Percentiles rank a stretch among this genome's conserved stretches.
Evolutionary conservation across 2,113 vertebrate species (phyloP).

Genomic region (Catharus fuscescens): DNA sequence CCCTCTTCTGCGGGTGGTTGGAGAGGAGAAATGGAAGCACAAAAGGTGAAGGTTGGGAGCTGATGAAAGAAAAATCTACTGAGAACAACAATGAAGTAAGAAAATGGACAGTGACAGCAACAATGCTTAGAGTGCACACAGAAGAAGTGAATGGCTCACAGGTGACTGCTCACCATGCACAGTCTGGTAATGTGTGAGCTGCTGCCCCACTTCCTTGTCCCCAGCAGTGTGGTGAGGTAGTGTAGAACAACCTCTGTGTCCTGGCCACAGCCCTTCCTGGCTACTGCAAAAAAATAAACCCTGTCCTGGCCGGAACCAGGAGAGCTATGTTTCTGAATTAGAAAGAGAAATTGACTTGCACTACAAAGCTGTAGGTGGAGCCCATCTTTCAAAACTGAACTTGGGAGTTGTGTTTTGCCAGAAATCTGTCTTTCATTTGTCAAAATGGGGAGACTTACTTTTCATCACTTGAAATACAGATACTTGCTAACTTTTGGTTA

Average conservation of each 20-base stretch:
- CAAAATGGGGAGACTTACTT: conserved; percentile 37
- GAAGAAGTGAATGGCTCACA: background rate
- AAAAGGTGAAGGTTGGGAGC: background rate
- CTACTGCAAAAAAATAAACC: background rate
- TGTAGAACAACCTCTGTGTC: background rate
- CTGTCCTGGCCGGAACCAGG: background rate
- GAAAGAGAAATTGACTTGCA: conserved; percentile 72
- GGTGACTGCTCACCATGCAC: background rate
- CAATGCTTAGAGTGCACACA: rapidly evolving
- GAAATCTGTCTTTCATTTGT: conserved; percentile 61
- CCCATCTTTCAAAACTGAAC: conserved; percentile 69
- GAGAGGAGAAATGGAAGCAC: background rate
- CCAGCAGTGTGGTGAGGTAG: background rate
- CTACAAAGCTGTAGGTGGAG: conserved; percentile 71
- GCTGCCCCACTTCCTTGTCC: background rate
- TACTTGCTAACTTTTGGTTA: conserved; percentile 78
- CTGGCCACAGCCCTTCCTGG: background rate
- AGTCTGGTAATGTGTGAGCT: background rate
- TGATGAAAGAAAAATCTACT: background rate
- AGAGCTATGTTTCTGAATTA: conserved; percentile 21
- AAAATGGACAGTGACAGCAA: background rate
- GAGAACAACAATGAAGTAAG: background rate
- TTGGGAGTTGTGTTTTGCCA: conserved; percentile 48
- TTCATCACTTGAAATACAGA: conserved; percentile 73
- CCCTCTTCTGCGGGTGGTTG: background rate